These are phyloP conservation scores for Rhimphoctona megacephalus DNA, from an alignment of 2,888 invertebrate species.

Conservation along the genomic window DNA sequence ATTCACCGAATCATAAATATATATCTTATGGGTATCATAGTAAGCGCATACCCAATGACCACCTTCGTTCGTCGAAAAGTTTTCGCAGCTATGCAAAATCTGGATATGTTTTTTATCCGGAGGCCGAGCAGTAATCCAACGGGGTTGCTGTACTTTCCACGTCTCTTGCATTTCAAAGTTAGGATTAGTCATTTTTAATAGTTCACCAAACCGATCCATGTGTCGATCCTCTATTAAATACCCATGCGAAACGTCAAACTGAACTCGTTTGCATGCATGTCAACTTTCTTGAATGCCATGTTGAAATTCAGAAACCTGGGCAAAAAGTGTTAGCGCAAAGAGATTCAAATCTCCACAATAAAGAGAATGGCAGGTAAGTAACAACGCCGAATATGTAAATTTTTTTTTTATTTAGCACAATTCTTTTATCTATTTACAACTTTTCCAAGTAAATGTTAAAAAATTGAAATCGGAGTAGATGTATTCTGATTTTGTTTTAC, in stretches of 20 bases:
- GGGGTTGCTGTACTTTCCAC: constrained; percentile 32
- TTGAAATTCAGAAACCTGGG: not conserved
- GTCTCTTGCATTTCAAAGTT: not conserved
- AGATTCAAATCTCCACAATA: too few species aligned
- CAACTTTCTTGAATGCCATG: not conserved
- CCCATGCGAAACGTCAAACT: not conserved
- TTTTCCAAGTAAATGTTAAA: too few species aligned
- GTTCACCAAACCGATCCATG: not conserved
- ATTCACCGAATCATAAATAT: constrained; percentile 63
- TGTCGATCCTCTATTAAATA: not conserved
- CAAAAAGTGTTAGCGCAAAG: too few species aligned
- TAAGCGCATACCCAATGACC: constrained; percentile 62
- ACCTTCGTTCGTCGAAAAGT: constrained; percentile 30
- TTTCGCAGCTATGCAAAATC: constrained; percentile 49
- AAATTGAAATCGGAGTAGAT: too few species aligned
- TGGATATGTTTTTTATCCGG: constrained; percentile 24
- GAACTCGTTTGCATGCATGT: not conserved
- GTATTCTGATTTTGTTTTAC: too few species aligned
- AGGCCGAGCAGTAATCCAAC: constrained; percentile 15
- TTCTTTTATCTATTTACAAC: too few species aligned
- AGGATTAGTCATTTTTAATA: not conserved
- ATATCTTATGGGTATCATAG: constrained; percentile 46
- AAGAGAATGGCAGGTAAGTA: too few species aligned
- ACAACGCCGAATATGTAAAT: too few species aligned
- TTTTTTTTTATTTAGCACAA: too few species aligned